These are phyloP conservation scores for Tachysurus vachellii DNA, from an alignment of 2,113 vertebrate genomes.

Conservation along the genomic window DNA sequence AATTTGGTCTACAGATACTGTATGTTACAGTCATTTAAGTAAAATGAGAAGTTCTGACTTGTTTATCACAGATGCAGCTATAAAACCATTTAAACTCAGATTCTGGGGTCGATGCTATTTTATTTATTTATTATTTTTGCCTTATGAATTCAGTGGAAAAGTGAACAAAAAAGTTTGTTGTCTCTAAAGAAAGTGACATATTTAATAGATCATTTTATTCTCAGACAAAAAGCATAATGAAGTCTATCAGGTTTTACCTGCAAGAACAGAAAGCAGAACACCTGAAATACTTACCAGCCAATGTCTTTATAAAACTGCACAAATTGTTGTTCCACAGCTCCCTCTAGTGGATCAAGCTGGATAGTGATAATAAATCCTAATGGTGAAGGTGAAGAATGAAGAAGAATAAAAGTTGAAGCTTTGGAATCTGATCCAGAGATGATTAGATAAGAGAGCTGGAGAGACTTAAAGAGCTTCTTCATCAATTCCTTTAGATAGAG, in stretches of 20 bases:
- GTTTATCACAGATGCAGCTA: not conserved
- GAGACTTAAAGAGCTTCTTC: too few species aligned
- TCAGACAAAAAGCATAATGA: not conserved
- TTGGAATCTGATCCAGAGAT: too few species aligned
- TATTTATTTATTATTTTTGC: too few species aligned
- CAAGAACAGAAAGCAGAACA: not conserved
- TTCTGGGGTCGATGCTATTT: not conserved
- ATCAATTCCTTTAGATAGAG: too few species aligned
- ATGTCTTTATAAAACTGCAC: not conserved
- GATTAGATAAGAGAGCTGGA: too few species aligned
- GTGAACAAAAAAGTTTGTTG: too few species aligned
- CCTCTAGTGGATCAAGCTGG: not conserved
- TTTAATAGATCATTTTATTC: too few species aligned
- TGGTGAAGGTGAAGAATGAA: too few species aligned
- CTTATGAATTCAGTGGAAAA: too few species aligned
- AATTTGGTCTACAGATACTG: not conserved
- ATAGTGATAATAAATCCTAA: too few species aligned
- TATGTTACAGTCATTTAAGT: not conserved
- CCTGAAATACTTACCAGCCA: not conserved
- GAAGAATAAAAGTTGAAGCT: too few species aligned
- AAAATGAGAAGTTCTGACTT: not conserved
- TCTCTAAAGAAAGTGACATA: too few species aligned
- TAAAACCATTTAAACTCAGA: not conserved
- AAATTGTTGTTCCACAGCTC: not conserved
- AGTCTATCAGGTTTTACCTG: not conserved